These are phyloP conservation scores for Narcine bancroftii DNA, from an alignment of 2,113 vertebrate species.

Conservation along the genomic window DNA sequence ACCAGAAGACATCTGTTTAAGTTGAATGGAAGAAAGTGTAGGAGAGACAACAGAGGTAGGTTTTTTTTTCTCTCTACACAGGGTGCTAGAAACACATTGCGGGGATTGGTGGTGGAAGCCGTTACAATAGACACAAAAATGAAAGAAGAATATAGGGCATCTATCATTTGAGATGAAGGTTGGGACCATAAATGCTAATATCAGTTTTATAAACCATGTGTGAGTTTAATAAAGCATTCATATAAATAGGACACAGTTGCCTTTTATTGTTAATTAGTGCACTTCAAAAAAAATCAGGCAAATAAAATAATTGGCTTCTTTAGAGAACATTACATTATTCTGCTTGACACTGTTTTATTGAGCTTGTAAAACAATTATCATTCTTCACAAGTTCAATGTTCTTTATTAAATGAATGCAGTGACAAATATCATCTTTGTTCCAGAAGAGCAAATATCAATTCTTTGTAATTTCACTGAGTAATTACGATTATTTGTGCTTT, in stretches of 20 bases:
- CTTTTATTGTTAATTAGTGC: not conserved
- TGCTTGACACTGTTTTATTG: not conserved
- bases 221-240: no score
- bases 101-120: no score
- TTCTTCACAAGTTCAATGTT: not conserved
- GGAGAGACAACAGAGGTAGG: no score
- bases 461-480: not conserved
- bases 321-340: not conserved
- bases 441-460: not conserved
- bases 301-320: conserved; percentile 5
- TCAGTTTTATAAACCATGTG: not conserved
- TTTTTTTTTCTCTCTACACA: no score
- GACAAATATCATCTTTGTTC: not conserved
- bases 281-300: not conserved
- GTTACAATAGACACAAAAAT: no score
- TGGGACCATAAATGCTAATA: not conserved
- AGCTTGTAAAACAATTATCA: not conserved
- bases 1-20: no score
- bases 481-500: not conserved
- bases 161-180: no score
- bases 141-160: no score
- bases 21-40: no score
- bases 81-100: no score
- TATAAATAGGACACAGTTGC: no score
- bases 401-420: not conserved